A percentile compares a stretch with the other conserved stretches of the same genome.
Evolutionary conservation across 2,113 vertebrate species (phyloP).

Genomic region (Petrocephalus microphthalmus): DNA sequence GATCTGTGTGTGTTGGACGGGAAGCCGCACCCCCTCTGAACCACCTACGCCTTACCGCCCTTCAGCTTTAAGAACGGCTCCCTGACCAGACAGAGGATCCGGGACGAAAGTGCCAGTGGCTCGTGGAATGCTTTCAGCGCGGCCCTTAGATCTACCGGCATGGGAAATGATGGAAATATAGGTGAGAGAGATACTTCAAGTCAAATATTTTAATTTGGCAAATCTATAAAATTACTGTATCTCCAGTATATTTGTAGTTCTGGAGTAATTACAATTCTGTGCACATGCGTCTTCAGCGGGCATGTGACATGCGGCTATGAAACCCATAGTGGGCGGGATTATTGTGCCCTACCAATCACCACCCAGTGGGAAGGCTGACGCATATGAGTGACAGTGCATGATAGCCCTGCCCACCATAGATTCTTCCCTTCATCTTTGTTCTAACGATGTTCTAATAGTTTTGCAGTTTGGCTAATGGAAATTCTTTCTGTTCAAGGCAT

Average conservation of each 20-base stretch:
- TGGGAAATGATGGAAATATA: slow-evolving; percentile 80
- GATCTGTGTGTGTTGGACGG: neutral
- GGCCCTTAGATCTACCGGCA: slow-evolving; percentile 62
- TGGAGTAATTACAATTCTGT: neutral
- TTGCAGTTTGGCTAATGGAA: neutral
- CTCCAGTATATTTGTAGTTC: neutral
- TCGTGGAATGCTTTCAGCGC: slow-evolving; percentile 83
- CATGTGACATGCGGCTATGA: neutral
- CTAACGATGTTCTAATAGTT: neutral
- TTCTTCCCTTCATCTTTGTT: neutral
- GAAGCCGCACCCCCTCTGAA: neutral
- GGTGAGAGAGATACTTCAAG: slow-evolving; percentile 54
- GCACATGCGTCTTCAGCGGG: neutral
- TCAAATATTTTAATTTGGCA: neutral
- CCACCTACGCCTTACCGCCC: neutral
- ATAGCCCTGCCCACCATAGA: neutral
- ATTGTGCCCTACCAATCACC: neutral
- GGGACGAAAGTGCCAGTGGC: slow-evolving; percentile 66
- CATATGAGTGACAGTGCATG: neutral
- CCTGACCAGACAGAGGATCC: slow-evolving; percentile 81
- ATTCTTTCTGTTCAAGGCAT: slow-evolving; percentile 54
- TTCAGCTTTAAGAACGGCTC: slow-evolving; percentile 94
- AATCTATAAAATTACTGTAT: neutral
- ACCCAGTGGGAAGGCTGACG: neutral
- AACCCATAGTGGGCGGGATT: neutral